Evolutionary conservation across 2,888 invertebrate species (phyloP).

Genomic region (Chaetoderma sp.): DNA sequence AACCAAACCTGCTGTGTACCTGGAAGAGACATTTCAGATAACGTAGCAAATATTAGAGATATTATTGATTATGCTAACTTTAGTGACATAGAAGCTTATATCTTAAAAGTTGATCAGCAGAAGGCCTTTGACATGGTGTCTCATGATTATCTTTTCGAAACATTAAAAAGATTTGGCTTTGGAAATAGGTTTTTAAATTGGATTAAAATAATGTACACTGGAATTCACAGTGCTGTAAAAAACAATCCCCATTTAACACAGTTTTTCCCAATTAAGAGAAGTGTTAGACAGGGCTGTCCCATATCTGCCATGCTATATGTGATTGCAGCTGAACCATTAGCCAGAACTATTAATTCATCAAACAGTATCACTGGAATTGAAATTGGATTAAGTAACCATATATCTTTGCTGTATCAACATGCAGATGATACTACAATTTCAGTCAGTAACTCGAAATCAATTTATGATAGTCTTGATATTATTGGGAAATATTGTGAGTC

Average conservation of each 20-base stretch:
- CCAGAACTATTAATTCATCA: neutral
- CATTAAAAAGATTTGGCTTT: conserved; percentile 37
- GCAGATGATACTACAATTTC: conserved; percentile 20
- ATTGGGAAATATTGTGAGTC: conserved; percentile 8
- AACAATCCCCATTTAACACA: neutral
- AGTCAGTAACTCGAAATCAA: neutral
- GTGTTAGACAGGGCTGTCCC: neutral
- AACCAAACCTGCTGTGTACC: conserved; percentile 38
- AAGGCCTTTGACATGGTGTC: conserved; percentile 44
- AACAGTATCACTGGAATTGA: conserved; percentile 19
- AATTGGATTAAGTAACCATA: conserved; percentile 2
- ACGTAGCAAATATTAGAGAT: conserved; percentile 34
- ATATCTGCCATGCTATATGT: conserved; percentile 5
- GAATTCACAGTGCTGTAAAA: neutral
- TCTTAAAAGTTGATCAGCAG: conserved; percentile 41
- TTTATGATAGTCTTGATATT: neutral
- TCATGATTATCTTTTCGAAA: conserved; percentile 37
- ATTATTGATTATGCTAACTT: conserved; percentile 37
- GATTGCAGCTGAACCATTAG: neutral
- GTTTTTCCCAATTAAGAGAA: neutral
- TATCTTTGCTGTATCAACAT: conserved; percentile 4
- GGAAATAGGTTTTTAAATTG: conserved; percentile 32
- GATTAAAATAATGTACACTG: conserved; percentile 38
- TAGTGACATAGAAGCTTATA: conserved; percentile 28
- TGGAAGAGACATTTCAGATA: conserved; percentile 42